These are phyloP conservation scores for Drepana arcuata DNA, from an alignment of 1,140 invertebrate species.

Conservation along the genomic window DNA sequence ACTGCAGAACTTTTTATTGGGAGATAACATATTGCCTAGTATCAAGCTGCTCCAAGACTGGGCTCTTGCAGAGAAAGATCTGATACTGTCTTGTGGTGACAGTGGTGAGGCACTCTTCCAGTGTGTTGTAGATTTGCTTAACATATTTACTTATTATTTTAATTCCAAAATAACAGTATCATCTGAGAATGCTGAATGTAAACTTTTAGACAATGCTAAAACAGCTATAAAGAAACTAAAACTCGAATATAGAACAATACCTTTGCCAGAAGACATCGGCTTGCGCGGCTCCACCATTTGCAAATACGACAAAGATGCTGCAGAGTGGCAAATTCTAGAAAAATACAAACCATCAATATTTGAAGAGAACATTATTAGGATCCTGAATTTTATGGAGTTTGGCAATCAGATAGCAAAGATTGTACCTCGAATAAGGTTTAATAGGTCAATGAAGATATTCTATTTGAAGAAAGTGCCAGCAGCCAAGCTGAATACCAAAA, in stretches of 20 bases:
- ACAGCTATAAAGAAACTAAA: slow-evolving; percentile 51
- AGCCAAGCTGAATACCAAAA: slow-evolving; percentile 44
- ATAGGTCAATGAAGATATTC: slow-evolving; percentile 65
- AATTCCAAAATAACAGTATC: slow-evolving; percentile 22
- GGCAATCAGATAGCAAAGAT: slow-evolving; percentile 78
- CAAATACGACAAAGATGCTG: slow-evolving; percentile 75
- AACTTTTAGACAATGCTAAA: slow-evolving; percentile 40
- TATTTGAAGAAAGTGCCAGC: slow-evolving; percentile 47
- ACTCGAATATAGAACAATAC: slow-evolving; percentile 73
- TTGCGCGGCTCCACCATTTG: slow-evolving; percentile 79
- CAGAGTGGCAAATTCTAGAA: slow-evolving; percentile 78
- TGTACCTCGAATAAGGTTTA: slow-evolving; percentile 74
- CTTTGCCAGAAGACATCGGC: slow-evolving; percentile 81
- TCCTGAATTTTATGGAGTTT: slow-evolving; percentile 81
- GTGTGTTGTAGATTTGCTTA: slow-evolving; percentile 64
- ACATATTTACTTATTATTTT: slow-evolving; percentile 60
- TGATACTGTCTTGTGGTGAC: slow-evolving; percentile 64
- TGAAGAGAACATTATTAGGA: slow-evolving; percentile 79
- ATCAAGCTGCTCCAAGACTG: slow-evolving; percentile 62
- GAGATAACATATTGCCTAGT: slow-evolving; percentile 56
- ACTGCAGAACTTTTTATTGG: slow-evolving; percentile 49
- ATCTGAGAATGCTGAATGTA: slow-evolving; percentile 26
- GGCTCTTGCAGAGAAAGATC: slow-evolving; percentile 59
- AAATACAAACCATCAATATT: slow-evolving; percentile 70
- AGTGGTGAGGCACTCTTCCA: slow-evolving; percentile 64